Percentiles rank a stretch among this genome's conserved stretches.
Conservation (phyloP, 2,113 vertebrate species). For the Melierax canorus region DNA sequence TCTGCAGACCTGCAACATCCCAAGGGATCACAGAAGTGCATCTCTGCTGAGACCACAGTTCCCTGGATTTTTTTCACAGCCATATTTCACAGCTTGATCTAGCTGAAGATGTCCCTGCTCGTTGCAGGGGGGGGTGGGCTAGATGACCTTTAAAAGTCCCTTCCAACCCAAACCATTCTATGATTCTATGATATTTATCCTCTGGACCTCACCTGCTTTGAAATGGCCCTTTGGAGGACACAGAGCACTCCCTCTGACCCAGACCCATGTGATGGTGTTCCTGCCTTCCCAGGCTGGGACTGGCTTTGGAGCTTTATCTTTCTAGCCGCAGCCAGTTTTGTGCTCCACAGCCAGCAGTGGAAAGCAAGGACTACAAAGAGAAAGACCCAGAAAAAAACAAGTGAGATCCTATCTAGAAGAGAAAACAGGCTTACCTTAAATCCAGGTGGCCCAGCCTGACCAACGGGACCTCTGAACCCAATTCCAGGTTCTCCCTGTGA, state of each 20-base stretch:
- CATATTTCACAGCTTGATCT: background rate
- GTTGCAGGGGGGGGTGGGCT: background rate
- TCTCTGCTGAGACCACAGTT: background rate
- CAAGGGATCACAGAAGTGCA: background rate
- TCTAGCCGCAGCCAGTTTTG: background rate
- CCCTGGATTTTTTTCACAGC: background rate
- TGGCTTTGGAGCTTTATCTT: background rate
- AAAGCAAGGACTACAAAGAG: background rate
- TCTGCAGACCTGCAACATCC: background rate
- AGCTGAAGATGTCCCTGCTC: background rate
- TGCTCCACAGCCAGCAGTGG: background rate
- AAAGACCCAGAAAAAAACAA: background rate
- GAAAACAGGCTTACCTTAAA: conserved; percentile 72
- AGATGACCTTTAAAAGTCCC: background rate
- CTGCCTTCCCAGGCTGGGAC: background rate
- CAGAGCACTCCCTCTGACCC: background rate
- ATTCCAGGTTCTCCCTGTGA: conserved; percentile 84
- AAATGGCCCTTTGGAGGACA: background rate
- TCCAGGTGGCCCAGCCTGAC: conserved; percentile 85
- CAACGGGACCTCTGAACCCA: conserved; percentile 83
- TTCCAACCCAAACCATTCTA: background rate
- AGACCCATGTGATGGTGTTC: background rate
- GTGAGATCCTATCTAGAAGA: background rate
- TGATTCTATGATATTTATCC: background rate
- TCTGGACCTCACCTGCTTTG: background rate